A percentile compares a stretch with the other conserved stretches of the same genome.
phyloP scores from a whole-genome alignment of 2,797 vertebrate genomes.

The Chlorospingus flavigularis region DNA sequence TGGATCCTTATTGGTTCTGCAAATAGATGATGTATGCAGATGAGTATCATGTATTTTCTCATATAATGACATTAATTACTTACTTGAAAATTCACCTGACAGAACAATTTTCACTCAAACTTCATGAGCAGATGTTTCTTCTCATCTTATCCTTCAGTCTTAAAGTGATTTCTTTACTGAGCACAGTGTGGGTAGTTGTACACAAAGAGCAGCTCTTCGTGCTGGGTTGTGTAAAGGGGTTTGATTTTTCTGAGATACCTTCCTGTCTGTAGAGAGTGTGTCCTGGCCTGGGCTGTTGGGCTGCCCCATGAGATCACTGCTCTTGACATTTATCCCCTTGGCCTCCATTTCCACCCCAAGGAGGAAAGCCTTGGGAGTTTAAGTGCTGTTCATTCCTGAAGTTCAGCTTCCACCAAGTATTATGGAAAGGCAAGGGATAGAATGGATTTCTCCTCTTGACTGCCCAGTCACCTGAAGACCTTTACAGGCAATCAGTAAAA shows the following conservation, averaged over 20 bases:
- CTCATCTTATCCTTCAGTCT: neutral
- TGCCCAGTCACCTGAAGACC: neutral
- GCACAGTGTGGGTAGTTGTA: neutral
- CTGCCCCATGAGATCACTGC: neutral
- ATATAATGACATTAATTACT: neutral
- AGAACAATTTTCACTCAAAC: neutral
- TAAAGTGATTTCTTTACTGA: neutral
- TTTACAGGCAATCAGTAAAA: neutral
- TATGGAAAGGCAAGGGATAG: neutral
- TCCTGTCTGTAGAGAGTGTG: fast-evolving
- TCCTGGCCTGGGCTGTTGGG: neutral
- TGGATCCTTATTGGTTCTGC: neutral
- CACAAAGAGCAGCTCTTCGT: neutral
- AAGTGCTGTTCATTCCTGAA: neutral
- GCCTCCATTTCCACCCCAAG: neutral
- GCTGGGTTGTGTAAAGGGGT: neutral
- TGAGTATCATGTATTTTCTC: neutral
- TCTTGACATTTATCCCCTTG: neutral
- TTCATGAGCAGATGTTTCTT: neutral
- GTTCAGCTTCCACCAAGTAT: neutral
- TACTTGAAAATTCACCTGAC: neutral
- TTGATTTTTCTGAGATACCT: neutral
- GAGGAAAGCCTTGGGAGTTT: neutral
- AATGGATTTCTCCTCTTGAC: neutral
- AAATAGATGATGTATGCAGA: neutral